Base-by-base conservation (phyloP, 2,113 vertebrate species). In the Trogon melanurus region DNA sequence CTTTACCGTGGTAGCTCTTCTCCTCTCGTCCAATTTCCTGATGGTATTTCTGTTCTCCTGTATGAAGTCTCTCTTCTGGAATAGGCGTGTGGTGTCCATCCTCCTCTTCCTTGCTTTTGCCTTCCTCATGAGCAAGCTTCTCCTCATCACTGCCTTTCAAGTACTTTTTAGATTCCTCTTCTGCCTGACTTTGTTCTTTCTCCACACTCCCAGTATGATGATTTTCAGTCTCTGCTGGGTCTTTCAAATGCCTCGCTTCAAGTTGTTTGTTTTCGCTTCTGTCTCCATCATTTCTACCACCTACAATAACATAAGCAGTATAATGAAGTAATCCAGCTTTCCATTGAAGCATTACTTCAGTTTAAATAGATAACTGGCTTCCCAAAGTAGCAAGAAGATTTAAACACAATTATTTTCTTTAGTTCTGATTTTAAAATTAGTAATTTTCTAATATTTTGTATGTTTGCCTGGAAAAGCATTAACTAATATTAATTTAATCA, bases 271-370 rank as follows among this genome's bases (percentile, higher is more conserved):
- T 94, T 79, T 97, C 97, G 1, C 97, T 98, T 23, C 71, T 93
- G 73, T 97, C 91, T 83, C 96, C 94, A 58, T 95, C 92, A n/a
- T 98, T 98, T 96, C 97, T 98, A 60, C 97, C 92, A 91, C 98
- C 99, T 99, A 32, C 27, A 95, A 92, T 30, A 88, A 73, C 91
- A 96, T 78, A 60, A 93, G 50, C 45, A 72, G 75, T 32, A 21
- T 1, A 57, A 91, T 69, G 78, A 71, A 75, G 17, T 44, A 64
- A 91, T 22, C 60, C 56, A 56, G 6, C 36, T 58, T 51, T 66
- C 45, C 34, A 14, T 23, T 41, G 23, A 74, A 38, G 15, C 2
- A 1, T 60, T 53, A 36, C 5, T 73, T 85, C 51, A 51, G 25
- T 41, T 66, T 53, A 69, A 72, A 50, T 13, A 50, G 7, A 8